phyloP scores from a whole-genome alignment of 2,888 invertebrate genomes.

The Macaria notata region DNA sequence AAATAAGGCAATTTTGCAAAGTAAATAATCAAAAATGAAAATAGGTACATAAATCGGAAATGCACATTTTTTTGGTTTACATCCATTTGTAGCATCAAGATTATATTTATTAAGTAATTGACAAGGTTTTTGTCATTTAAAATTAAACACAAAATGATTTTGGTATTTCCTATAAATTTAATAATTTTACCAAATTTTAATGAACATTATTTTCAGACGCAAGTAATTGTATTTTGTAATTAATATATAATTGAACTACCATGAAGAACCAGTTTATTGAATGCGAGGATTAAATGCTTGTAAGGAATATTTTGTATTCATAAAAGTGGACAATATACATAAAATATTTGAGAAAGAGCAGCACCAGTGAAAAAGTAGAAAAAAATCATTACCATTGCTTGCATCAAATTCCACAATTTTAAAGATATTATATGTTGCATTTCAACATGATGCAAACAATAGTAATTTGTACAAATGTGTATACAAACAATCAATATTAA shows the following conservation, averaged over 20 bases:
- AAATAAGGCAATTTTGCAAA: slow-evolving; percentile 2
- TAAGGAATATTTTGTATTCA: slow-evolving; percentile 53
- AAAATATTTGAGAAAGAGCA: slow-evolving; percentile 48
- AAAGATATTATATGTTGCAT: background rate
- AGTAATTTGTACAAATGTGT: slow-evolving; percentile 26
- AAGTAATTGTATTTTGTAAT: no score
- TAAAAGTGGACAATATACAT: slow-evolving; percentile 35
- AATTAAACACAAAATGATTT: no score
- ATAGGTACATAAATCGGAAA: slow-evolving; percentile 27
- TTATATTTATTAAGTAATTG: no score
- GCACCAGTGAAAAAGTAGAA: slow-evolving; percentile 53
- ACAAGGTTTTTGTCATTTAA: no score
- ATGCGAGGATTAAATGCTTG: slow-evolving; percentile 59
- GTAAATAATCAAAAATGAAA: slow-evolving; percentile 19
- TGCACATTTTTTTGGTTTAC: slow-evolving; percentile 29
- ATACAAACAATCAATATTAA: slow-evolving; percentile 26
- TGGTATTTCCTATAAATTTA: no score
- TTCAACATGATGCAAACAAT: slow-evolving; percentile 13
- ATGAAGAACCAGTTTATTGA: no score
- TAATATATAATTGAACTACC: no score
- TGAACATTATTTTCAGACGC: no score
- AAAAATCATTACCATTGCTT: background rate
- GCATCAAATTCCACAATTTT: background rate
- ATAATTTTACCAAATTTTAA: no score
- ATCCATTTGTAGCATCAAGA: slow-evolving; percentile 18